A percentile compares a stretch with the other conserved stretches of the same genome.
Conservation (phyloP, 2,888 invertebrate genomes). For the Anticlea derivata region DNA sequence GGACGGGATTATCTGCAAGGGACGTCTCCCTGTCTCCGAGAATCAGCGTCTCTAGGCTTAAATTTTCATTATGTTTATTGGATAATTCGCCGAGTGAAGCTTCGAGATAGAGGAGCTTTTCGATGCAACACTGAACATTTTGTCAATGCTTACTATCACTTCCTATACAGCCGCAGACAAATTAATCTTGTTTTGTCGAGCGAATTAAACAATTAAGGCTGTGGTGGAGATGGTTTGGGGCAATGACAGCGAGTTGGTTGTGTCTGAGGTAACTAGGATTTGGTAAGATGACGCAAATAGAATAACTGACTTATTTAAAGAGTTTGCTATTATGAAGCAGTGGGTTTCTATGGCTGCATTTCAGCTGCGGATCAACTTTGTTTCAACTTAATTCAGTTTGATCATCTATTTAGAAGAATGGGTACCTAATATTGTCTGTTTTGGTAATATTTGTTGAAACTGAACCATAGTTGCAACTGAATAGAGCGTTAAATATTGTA, state of each 20-base stretch:
- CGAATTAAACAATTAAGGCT: constrained; percentile 28
- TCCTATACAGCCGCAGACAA: constrained; percentile 35
- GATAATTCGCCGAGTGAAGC: constrained; percentile 77
- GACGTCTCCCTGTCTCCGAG: constrained; percentile 59
- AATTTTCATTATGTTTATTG: constrained; percentile 84
- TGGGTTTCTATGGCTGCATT: too few relatives aligned
- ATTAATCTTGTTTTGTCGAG: constrained; percentile 30
- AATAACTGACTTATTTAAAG: too few relatives aligned
- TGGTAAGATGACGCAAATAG: background rate
- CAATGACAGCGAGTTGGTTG: background rate
- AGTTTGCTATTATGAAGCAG: too few relatives aligned
- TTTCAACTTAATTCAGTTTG: too few relatives aligned
- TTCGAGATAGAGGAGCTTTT: constrained; percentile 76
- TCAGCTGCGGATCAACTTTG: too few relatives aligned
- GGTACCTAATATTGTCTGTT: too few relatives aligned
- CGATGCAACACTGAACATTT: constrained; percentile 79
- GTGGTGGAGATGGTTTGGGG: constrained; percentile 16
- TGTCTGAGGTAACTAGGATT: background rate
- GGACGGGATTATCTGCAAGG: constrained; percentile 71
- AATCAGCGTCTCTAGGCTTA: constrained; percentile 76
- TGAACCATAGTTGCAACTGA: too few relatives aligned
- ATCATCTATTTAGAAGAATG: too few relatives aligned
- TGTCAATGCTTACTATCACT: constrained; percentile 54
- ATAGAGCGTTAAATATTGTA: too few relatives aligned
- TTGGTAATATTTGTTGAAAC: too few relatives aligned